Evolutionary conservation across 2,888 invertebrate species (phyloP).

Genomic region (Coelogynopora nodosa): DNA sequence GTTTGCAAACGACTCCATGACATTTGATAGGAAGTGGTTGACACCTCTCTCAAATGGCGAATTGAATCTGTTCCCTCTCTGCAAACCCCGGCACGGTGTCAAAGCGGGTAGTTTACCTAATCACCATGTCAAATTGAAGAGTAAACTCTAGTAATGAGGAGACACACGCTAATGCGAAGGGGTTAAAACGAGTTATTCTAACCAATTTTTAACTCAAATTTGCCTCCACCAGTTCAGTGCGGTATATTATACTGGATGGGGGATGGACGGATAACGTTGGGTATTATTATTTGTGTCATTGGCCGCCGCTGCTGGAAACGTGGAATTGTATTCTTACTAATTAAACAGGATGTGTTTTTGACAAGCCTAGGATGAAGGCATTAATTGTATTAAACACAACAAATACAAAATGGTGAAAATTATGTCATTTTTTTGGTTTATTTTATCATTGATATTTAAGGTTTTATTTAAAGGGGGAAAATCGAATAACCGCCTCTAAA

Average conservation of each 20-base stretch:
- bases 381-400: background rate
- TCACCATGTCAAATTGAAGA: too few relatives aligned
- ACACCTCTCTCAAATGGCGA: background rate
- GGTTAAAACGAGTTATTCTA: too few relatives aligned
- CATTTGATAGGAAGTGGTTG: background rate
- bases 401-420: background rate
- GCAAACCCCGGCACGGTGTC: background rate
- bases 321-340: too few relatives aligned
- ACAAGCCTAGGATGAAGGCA: slow-evolving; percentile 57
- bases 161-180: too few relatives aligned
- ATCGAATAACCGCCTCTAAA: background rate
- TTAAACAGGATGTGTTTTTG: slow-evolving; percentile 20
- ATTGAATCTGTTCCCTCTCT: background rate
- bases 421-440: background rate
- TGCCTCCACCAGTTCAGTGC: too few relatives aligned
- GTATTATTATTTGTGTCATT: too few relatives aligned
- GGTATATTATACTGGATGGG: too few relatives aligned
- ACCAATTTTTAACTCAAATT: too few relatives aligned
- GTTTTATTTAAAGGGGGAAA: background rate
- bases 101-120: background rate
- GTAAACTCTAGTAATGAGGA: too few relatives aligned
- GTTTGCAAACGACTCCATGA: background rate
- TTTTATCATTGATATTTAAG: background rate
- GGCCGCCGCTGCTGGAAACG: too few relatives aligned
- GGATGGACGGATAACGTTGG: too few relatives aligned